phyloP scores from a whole-genome alignment of 2,797 vertebrate genomes.

The Phaenicophaeus curvirostris region DNA sequence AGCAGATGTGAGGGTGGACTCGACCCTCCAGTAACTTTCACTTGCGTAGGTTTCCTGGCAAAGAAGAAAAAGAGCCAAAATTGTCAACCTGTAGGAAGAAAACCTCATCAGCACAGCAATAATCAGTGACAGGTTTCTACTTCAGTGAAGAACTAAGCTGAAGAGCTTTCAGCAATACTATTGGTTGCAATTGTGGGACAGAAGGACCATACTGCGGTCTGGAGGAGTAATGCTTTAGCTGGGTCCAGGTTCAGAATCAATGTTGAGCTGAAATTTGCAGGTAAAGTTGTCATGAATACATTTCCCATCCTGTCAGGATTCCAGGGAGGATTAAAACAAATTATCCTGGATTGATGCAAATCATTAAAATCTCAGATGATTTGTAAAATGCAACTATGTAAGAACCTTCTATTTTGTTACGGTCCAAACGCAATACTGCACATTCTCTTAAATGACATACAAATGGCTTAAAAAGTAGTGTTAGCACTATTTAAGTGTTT shows the following conservation, averaged over 20 bases:
- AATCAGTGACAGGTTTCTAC: background rate
- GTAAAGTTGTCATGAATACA: background rate
- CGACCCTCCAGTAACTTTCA: background rate
- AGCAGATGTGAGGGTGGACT: background rate
- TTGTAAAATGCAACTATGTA: background rate
- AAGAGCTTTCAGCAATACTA: background rate
- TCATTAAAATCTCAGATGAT: background rate
- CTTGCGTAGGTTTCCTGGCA: background rate
- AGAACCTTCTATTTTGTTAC: background rate
- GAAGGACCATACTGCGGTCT: background rate
- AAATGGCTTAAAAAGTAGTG: background rate
- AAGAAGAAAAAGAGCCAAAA: background rate
- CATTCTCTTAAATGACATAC: background rate
- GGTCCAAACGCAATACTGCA: background rate
- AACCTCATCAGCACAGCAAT: background rate
- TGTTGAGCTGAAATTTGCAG: background rate
- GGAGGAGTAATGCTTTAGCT: background rate
- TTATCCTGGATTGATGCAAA: background rate
- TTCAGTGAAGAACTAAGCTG: background rate
- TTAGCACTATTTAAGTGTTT: background rate
- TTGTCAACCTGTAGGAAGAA: background rate
- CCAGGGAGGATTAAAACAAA: background rate
- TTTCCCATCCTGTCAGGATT: background rate
- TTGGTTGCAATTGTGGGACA: background rate
- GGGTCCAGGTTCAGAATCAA: background rate